Evolutionary conservation across 2,888 invertebrate species (phyloP).

Genomic region (Macrosiphum euphorbiae): DNA sequence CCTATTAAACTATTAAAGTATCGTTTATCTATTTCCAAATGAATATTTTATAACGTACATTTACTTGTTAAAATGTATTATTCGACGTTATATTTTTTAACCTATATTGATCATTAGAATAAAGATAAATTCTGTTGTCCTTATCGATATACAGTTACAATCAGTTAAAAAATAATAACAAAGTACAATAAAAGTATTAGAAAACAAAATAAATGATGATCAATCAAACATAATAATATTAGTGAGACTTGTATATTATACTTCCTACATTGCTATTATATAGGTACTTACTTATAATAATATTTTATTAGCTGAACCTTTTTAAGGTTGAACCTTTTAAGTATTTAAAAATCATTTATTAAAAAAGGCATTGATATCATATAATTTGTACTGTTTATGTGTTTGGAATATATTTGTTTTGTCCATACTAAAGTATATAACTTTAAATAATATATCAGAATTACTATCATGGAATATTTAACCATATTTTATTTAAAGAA

Average conservation of each 20-base stretch:
- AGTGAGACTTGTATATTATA: neutral
- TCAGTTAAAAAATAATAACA: neutral
- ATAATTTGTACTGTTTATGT: neutral
- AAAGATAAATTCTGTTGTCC: neutral
- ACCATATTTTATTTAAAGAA: neutral
- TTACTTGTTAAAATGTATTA: neutral
- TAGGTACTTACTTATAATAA: neutral
- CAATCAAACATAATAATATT: neutral
- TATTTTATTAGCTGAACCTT: neutral
- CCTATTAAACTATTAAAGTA: neutral
- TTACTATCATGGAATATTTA: neutral
- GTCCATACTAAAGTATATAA: neutral
- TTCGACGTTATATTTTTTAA: neutral
- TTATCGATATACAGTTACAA: neutral
- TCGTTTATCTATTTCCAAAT: neutral
- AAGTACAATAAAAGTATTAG: neutral
- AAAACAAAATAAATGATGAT: neutral
- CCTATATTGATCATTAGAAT: neutral
- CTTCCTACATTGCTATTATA: neutral
- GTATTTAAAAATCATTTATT: neutral
- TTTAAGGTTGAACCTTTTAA: neutral
- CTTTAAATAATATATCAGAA: neutral
- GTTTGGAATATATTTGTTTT: slow-evolving; percentile 10
- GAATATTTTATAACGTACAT: neutral
- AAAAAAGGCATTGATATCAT: neutral